phyloP scores from a whole-genome alignment of 2,113 vertebrate genomes.

The Chlorocebus sabaeus region DNA sequence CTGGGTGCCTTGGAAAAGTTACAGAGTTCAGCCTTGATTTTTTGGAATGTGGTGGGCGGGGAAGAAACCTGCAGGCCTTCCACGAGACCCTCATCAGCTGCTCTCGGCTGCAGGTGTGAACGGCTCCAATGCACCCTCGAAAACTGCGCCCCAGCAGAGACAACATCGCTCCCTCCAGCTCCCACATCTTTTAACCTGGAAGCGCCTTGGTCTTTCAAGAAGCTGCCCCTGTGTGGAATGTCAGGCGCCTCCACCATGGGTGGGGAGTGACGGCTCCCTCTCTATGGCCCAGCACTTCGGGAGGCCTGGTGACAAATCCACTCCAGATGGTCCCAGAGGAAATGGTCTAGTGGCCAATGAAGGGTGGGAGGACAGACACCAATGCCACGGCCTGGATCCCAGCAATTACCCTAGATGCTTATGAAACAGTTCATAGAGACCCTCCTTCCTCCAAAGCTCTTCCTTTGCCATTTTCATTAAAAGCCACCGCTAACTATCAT shows the following conservation, averaged over 20 bases:
- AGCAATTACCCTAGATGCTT: neutral
- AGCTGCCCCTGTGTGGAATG: neutral
- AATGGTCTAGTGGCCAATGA: neutral
- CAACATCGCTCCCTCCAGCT: neutral
- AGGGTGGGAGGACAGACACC: neutral
- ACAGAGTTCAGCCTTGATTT: neutral
- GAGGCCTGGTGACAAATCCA: neutral
- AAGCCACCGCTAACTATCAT: neutral
- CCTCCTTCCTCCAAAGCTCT: neutral
- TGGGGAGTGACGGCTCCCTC: neutral
- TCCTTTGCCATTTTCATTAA: neutral
- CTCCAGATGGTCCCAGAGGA: neutral
- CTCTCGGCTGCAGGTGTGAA: neutral
- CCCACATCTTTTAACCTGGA: neutral
- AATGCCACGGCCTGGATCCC: too few species aligned
- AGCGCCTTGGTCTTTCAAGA: neutral
- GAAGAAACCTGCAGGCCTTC: neutral
- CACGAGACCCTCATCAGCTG: rapidly evolving
- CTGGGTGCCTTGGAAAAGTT: neutral
- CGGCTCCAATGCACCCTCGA: rapidly evolving
- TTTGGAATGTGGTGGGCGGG: neutral
- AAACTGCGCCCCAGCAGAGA: neutral
- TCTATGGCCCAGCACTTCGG: neutral
- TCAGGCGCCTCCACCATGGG: neutral
- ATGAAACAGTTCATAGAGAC: neutral